phyloP scores from a whole-genome alignment of 2,888 invertebrate species.

The Diloba caeruleocephala region DNA sequence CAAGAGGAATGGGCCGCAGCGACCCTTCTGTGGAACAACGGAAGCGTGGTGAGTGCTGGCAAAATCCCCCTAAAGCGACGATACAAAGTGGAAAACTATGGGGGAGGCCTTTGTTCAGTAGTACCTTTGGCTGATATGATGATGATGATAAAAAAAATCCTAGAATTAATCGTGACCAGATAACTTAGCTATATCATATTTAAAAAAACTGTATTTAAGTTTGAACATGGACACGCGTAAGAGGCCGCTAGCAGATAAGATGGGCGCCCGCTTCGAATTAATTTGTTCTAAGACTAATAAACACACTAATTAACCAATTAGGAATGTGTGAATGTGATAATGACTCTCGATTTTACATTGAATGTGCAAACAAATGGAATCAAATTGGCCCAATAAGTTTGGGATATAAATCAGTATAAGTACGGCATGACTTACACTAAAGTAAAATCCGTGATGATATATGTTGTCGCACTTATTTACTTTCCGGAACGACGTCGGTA shows the following conservation, averaged over 20 bases:
- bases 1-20: no score
- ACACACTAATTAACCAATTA: constrained; percentile 78
- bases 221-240: constrained; percentile 55
- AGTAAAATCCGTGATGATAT: constrained; percentile 20
- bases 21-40: no score
- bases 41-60: no score
- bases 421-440: constrained; percentile 17
- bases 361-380: constrained; percentile 65
- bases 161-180: no score
- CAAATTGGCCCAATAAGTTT: constrained; percentile 30
- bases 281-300: constrained; percentile 74
- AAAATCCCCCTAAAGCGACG: no score
- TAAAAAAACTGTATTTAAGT: constrained; percentile 34
- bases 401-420: constrained; percentile 21
- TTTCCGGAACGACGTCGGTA: no score
- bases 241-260: constrained; percentile 74
- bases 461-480: no score
- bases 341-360: constrained; percentile 49
- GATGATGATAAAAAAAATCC: no score
- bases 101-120: no score
- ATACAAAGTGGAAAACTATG: no score
- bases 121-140: no score
- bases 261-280: constrained; percentile 66
- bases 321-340: constrained; percentile 49
- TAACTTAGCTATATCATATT: neutral